Base-by-base conservation (phyloP, 2,888 invertebrate genomes). In the Erebia palarica region DNA sequence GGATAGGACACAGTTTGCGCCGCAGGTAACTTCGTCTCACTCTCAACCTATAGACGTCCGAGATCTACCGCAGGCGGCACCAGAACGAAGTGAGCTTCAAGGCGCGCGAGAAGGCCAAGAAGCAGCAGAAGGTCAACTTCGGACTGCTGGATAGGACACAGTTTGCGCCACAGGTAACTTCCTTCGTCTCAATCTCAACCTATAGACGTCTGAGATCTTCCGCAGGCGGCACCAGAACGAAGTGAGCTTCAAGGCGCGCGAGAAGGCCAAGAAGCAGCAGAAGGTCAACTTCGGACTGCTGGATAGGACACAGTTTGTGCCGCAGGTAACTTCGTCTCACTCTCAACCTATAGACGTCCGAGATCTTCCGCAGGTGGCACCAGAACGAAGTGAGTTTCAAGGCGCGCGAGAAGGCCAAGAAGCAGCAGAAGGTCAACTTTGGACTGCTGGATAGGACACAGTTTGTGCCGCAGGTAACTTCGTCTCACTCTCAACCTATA, bases 11-110 rank as follows among this genome's bases (percentile, higher is more conserved):
- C 97, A 97, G 85, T 98, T 97, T 86, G 96, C 96, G 0, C 97
- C 98, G 0, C 94, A 86, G 84, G 96, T 96, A 83, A 89, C 89
- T 13, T 36, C 7, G 36, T 36, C 36, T 27, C 21, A 21, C 21
- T 21, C 21, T 21, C 27, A 27, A 27, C 27, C 27, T 27, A 27
- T 27, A 27, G 27, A 27, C 27, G 21, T 21, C 21, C 21, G 97
- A 98, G 91, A 99, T 99, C 84, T 99, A 99, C 90, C 97, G 97
- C 86, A 96, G 96, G 65, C 93, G 99, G 27, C 98, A 99, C 87
- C 95, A 96, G 82, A 96, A 96, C 79, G 99, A 99, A 84, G 84
- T 97, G 73, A 94, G 95, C 79, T 98, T 97, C 86, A 96, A 96
- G 82, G 96, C 96, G 14, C 92, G 97, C 14, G 96, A 97, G 75